Base-by-base conservation (phyloP, 1,140 invertebrate species). In the Cephus cinctus region DNA sequence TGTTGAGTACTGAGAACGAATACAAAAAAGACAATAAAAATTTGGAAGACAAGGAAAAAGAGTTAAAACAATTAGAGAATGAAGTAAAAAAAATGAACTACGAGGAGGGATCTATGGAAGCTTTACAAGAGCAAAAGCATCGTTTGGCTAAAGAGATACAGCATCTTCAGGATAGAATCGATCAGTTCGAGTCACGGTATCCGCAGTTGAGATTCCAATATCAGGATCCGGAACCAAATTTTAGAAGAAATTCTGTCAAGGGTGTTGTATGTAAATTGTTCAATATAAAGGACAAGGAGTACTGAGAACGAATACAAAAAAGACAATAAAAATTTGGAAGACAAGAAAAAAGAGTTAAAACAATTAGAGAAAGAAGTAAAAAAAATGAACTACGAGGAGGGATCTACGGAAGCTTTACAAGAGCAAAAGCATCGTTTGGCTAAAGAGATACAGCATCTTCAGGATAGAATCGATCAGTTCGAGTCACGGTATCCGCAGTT, bases 141-240 rank as follows among this genome's bases (percentile, higher is more conserved):
- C 43, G 57, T 0, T 73, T 91, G 9, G 70, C 59, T 3, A 65
- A 71, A 22, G 78, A 86, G 43, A 78, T 86, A 11, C 66, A 75
- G 21, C 53, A 44, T 12, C 59, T 84, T 11, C 75, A 76, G 31
- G 83, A 86, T 27, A 71, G 78, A 42, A 54, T 83, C 4, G 84
- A 87, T 44, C 70, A 73, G 14, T 80, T 90, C 46, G 79, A 85
- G 51, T 81, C 81, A 9, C 80, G 79, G 58, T 80, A 86, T 74
- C 86, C 89, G 23, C 78, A 84, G 30, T 80, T 88, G 23, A 80
- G 81, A 34, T 89, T 94, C 64, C 71, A 82, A n/a, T 94, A 92
- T 68, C 69, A 76, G 12, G 83, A 90, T 67, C 91, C 91, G 0
- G 80, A 84, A 31, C 79, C 80, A 0, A 83, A 89, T 75, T 98